These are phyloP conservation scores for Heliornis fulica DNA, from an alignment of 2,113 vertebrate species.

Conservation along the genomic window DNA sequence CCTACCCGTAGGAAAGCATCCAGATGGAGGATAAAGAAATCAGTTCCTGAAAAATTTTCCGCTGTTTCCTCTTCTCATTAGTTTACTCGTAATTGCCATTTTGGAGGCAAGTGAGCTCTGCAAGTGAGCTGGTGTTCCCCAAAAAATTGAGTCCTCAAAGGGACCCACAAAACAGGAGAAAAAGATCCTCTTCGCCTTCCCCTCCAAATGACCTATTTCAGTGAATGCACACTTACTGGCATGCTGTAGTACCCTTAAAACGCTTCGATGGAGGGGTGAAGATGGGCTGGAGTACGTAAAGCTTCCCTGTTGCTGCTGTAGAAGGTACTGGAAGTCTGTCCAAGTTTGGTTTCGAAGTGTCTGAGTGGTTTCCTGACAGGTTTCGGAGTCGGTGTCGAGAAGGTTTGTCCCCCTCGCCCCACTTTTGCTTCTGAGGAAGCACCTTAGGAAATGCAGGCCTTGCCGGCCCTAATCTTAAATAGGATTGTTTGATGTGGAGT, in stretches of 20 bases:
- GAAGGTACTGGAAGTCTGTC: background rate
- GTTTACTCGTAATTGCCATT: background rate
- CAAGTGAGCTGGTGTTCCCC: background rate
- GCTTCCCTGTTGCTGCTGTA: background rate
- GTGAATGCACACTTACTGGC: background rate
- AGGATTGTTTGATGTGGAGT: background rate
- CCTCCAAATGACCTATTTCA: background rate
- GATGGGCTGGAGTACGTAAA: background rate
- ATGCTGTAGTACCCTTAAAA: background rate
- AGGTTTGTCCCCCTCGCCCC: background rate
- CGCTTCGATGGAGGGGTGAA: background rate
- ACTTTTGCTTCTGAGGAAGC: background rate
- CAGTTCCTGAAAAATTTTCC: background rate
- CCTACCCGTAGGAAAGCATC: background rate
- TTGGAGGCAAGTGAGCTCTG: background rate
- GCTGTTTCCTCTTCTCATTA: background rate
- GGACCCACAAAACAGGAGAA: background rate
- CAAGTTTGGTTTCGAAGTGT: background rate
- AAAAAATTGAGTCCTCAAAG: background rate
- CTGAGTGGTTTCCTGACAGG: background rate
- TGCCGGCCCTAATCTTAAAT: background rate
- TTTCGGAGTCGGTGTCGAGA: background rate
- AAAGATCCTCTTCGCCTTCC: background rate
- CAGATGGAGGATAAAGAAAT: background rate
- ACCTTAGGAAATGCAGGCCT: background rate